Conservation (phyloP, 2,113 vertebrate species). For the Hippocampus abdominalis region DNA sequence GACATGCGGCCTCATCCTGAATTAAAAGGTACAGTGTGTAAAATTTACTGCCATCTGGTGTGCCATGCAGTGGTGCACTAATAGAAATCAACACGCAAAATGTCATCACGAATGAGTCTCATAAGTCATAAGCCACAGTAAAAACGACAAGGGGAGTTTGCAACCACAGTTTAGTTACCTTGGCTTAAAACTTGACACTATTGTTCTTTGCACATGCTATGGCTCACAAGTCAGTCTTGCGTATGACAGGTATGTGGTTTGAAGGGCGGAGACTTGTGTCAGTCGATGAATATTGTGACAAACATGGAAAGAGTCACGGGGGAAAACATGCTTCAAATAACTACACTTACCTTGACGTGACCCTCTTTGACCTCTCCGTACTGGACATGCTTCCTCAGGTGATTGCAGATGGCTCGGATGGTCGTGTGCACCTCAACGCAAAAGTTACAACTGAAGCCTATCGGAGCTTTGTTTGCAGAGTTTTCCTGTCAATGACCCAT, state of each 20-base stretch:
- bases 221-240: neutral
- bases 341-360: conserved; percentile 72
- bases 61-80: too few species aligned
- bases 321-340: neutral
- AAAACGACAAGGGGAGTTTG: neutral
- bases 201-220: neutral
- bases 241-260: neutral
- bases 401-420: conserved; percentile 96
- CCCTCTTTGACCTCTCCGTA: conserved; percentile 83
- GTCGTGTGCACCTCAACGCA: conserved; percentile 94
- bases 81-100: too few species aligned
- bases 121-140: neutral
- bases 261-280: neutral
- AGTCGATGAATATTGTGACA: neutral
- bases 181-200: neutral
- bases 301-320: neutral
- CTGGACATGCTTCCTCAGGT: conserved; percentile 95
- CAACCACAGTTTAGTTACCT: neutral
- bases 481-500: conserved; percentile 45
- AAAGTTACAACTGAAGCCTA: conserved; percentile 97
- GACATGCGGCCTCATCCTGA: neutral
- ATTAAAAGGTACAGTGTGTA: neutral
- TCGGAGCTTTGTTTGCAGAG: conserved; percentile 57
- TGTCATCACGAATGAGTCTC: too few species aligned
- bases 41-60: too few species aligned